Conservation (phyloP, 2,888 invertebrate genomes). For the Syritta pipiens region DNA sequence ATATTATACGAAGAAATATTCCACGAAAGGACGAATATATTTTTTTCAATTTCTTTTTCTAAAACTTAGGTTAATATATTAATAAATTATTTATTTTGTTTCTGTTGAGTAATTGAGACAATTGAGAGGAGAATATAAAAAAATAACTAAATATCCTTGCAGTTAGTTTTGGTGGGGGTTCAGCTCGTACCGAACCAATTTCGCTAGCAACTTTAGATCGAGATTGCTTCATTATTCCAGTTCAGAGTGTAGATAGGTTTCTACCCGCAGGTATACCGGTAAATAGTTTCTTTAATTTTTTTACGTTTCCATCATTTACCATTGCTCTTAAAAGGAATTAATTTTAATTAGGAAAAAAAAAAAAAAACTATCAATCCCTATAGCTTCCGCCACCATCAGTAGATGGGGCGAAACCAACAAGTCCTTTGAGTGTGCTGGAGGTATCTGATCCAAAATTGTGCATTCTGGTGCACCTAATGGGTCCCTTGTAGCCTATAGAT, state of each 20-base stretch:
- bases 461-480: slow-evolving; percentile 93
- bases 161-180: slow-evolving; percentile 76
- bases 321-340: too few relatives aligned
- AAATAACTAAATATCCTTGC: slow-evolving; percentile 69
- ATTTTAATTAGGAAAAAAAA: too few relatives aligned
- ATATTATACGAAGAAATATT: slow-evolving; percentile 31
- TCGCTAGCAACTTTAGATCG: slow-evolving; percentile 90
- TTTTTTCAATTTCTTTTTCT: background rate
- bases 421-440: slow-evolving; percentile 87
- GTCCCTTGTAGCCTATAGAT: slow-evolving; percentile 91
- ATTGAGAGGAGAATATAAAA: too few relatives aligned
- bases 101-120: too few relatives aligned
- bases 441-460: slow-evolving; percentile 94
- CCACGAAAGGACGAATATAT: slow-evolving; percentile 33
- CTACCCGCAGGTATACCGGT: slow-evolving; percentile 94
- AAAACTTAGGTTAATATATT: slow-evolving; percentile 5
- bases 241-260: slow-evolving; percentile 92
- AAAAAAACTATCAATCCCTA: slow-evolving; percentile 70
- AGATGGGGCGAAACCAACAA: slow-evolving; percentile 78
- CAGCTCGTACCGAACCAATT: slow-evolving; percentile 83
- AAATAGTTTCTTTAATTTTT: slow-evolving; percentile 51
- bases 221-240: slow-evolving; percentile 96
- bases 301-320: background rate
- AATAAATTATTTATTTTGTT: background rate
- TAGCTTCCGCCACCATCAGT: slow-evolving; percentile 84